phyloP scores from a whole-genome alignment of 2,888 invertebrate genomes.

The Agapetus fuscipes region DNA sequence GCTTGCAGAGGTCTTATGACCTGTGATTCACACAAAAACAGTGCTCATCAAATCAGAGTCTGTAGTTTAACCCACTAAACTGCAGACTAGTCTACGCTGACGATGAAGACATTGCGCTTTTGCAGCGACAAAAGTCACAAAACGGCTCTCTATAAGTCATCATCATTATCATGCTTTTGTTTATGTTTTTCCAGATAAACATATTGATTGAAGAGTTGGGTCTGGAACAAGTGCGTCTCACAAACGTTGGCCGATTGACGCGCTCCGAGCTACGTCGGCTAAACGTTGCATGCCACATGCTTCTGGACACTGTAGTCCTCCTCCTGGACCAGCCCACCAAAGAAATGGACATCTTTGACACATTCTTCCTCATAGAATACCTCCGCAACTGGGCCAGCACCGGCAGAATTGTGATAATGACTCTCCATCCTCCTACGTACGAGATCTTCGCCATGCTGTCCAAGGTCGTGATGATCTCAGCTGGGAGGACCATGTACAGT shows the following conservation, averaged over 20 bases:
- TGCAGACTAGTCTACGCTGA: no score
- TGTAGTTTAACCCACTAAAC: constrained; percentile 3
- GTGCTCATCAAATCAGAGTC: no score
- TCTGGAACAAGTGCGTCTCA: constrained; percentile 78
- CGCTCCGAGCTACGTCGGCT: constrained; percentile 80
- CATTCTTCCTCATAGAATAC: constrained; percentile 91
- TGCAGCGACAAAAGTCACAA: no score
- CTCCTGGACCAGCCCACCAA: constrained; percentile 81
- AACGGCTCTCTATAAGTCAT: no score
- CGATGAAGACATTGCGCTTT: no score
- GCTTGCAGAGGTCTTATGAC: no score
- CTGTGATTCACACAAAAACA: no score
- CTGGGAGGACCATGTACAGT: constrained; percentile 85
- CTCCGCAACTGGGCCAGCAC: constrained; percentile 81
- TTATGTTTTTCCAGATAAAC: constrained; percentile 56
- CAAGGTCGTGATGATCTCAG: constrained; percentile 75
- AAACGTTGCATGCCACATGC: constrained; percentile 80
- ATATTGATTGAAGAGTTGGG: constrained; percentile 86
- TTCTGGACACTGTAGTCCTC: constrained; percentile 78
- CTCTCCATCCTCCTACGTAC: constrained; percentile 88
- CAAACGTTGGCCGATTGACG: constrained; percentile 75
- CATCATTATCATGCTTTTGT: constrained; percentile 3
- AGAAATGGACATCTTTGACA: constrained; percentile 91
- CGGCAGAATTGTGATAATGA: constrained; percentile 78
- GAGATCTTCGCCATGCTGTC: constrained; percentile 93